Conservation (phyloP, 2,797 vertebrate species). For the Caiman crocodilus region DNA sequence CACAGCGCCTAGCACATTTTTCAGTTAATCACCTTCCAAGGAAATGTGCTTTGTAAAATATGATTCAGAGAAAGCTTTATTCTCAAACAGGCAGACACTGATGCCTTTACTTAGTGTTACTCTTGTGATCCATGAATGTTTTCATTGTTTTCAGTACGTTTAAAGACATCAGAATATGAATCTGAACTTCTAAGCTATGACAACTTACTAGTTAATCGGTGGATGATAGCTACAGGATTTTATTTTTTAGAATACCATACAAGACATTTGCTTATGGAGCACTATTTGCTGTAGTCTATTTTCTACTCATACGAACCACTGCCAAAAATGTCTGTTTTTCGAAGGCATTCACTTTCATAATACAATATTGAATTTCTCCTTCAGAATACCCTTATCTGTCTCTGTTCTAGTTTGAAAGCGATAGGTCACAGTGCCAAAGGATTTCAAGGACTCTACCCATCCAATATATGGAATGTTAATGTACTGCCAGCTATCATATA, state of each 20-base stretch:
- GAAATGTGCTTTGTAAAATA: neutral
- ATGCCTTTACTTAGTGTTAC: neutral
- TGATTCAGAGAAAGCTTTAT: neutral
- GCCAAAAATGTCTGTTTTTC: conserved; percentile 6
- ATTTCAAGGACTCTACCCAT: conserved; percentile 31
- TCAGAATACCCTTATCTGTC: conserved; percentile 54
- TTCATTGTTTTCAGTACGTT: neutral
- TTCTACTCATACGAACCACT: conserved; percentile 14
- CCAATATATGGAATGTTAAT: fast-evolving
- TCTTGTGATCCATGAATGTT: neutral
- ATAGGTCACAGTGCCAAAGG: conserved; percentile 7
- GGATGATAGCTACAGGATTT: neutral
- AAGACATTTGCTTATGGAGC: conserved; percentile 42
- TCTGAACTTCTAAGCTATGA: neutral
- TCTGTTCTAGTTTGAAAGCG: conserved; percentile 16
- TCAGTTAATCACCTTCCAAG: neutral
- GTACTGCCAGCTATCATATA: neutral
- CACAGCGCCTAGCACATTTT: conserved; percentile 9
- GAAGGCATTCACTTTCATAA: conserved; percentile 26
- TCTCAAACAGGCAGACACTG: neutral
- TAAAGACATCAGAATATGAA: neutral
- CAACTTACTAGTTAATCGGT: neutral
- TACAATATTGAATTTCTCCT: conserved; percentile 30
- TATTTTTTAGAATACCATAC: conserved; percentile 30
- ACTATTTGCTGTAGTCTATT: conserved; percentile 30